phyloP scores from a whole-genome alignment of 2,888 invertebrate genomes.

The Mayetiola destructor region DNA sequence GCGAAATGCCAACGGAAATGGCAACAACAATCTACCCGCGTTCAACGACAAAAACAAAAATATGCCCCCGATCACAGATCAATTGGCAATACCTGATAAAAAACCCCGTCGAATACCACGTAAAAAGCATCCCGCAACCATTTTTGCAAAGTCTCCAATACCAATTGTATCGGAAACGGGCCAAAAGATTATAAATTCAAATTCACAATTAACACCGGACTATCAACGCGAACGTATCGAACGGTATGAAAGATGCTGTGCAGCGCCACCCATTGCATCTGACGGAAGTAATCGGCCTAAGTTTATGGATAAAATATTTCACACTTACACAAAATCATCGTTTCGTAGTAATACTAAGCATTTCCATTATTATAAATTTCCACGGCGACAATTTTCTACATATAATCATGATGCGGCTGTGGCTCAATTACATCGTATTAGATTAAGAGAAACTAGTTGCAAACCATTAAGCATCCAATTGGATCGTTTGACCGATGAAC shows the following conservation, averaged over 20 bases:
- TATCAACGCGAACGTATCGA: constrained; percentile 39
- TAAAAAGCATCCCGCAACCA: constrained; percentile 34
- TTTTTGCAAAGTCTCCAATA: constrained; percentile 37
- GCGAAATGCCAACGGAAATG: neutral
- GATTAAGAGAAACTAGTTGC: constrained; percentile 27
- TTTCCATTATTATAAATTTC: constrained; percentile 30
- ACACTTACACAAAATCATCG: constrained; percentile 26
- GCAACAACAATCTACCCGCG: neutral
- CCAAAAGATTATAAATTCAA: constrained; percentile 36
- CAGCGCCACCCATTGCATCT: constrained; percentile 32
- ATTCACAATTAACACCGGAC: constrained; percentile 33
- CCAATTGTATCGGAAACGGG: constrained; percentile 42
- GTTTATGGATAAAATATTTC: constrained; percentile 27
- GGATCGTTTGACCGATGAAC: constrained; percentile 25
- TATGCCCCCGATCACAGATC: no score
- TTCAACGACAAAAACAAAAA: neutral
- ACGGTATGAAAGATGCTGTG: constrained; percentile 38
- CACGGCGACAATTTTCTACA: constrained; percentile 30
- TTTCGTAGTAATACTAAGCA: constrained; percentile 29
- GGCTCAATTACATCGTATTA: constrained; percentile 29
- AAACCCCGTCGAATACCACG: constrained; percentile 31
- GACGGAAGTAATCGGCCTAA: constrained; percentile 23
- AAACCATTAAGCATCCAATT: constrained; percentile 32
- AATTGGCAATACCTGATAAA: constrained; percentile 18
- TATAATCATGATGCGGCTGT: constrained; percentile 29